phyloP scores from a whole-genome alignment of 2,888 invertebrate species.

The Thelaira solivaga region DNA sequence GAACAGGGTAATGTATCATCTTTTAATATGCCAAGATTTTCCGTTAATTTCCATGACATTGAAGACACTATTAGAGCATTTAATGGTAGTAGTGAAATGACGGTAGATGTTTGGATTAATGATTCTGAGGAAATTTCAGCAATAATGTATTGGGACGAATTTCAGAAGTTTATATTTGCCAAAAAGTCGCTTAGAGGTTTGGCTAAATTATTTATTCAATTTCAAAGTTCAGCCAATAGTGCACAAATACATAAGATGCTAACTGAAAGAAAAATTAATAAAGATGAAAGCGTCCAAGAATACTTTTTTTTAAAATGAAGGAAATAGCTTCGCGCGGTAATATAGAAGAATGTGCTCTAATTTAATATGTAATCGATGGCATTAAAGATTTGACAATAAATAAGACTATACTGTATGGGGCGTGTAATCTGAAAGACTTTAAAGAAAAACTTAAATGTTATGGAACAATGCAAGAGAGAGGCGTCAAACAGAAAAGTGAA shows the following conservation, averaged over 20 bases:
- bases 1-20: background rate
- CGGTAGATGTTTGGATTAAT: constrained; percentile 24
- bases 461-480: constrained; percentile 20
- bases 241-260: constrained; percentile 47
- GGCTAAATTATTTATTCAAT: constrained; percentile 52
- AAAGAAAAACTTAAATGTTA: constrained; percentile 54
- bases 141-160: constrained; percentile 46
- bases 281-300: constrained; percentile 71
- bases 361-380: constrained; percentile 74
- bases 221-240: constrained; percentile 29
- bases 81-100: constrained; percentile 20
- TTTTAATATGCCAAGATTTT: background rate
- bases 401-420: constrained; percentile 52
- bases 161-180: constrained; percentile 40
- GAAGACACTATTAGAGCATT: constrained; percentile 36
- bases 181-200: constrained; percentile 53
- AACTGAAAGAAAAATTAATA: constrained; percentile 67
- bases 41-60: constrained; percentile 23
- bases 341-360: constrained; percentile 70
- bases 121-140: constrained; percentile 42
- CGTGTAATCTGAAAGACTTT: constrained; percentile 45
- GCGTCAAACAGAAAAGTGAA: background rate
- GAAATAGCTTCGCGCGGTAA: constrained; percentile 70
- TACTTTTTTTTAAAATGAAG: constrained; percentile 72
- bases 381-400: constrained; percentile 64